A percentile compares a stretch with the other conserved stretches of the same genome.
Conservation (phyloP, 2,113 vertebrate genomes). For the Tenrec ecaudatus region DNA sequence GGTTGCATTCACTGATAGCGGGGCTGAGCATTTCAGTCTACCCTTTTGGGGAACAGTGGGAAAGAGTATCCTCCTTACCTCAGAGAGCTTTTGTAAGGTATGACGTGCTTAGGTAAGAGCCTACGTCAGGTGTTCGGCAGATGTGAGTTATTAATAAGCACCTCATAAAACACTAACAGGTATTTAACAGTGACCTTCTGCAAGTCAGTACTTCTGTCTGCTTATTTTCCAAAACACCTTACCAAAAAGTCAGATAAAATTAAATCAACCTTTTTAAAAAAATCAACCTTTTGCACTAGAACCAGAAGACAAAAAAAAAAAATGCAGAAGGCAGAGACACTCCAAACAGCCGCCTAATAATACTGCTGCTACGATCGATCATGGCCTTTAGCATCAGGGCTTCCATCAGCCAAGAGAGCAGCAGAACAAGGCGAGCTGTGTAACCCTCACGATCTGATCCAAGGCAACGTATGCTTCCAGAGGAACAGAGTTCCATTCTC, state of each 20-base stretch:
- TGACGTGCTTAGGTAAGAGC: neutral
- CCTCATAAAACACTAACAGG: neutral
- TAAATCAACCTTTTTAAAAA: conserved; percentile 23
- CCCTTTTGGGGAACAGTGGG: neutral
- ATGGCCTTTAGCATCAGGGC: neutral
- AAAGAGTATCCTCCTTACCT: neutral
- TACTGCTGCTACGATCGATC: fast-evolving
- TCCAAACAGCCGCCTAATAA: neutral
- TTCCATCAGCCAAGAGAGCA: neutral
- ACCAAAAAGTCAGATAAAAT: neutral
- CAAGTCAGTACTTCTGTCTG: neutral
- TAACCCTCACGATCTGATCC: neutral
- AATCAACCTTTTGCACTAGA: neutral
- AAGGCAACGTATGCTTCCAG: neutral
- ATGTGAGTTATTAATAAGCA: neutral
- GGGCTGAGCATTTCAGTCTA: neutral
- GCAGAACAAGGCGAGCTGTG: neutral
- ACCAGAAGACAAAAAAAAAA: neutral
- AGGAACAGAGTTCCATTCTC: neutral
- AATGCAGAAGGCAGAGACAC: neutral
- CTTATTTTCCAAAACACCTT: neutral
- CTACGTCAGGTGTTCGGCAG: neutral
- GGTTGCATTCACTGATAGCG: neutral
- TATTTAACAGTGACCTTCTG: neutral
- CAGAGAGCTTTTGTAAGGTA: neutral